phyloP scores from a whole-genome alignment of 1,140 invertebrate genomes.

The Drosophila dunni region DNA sequence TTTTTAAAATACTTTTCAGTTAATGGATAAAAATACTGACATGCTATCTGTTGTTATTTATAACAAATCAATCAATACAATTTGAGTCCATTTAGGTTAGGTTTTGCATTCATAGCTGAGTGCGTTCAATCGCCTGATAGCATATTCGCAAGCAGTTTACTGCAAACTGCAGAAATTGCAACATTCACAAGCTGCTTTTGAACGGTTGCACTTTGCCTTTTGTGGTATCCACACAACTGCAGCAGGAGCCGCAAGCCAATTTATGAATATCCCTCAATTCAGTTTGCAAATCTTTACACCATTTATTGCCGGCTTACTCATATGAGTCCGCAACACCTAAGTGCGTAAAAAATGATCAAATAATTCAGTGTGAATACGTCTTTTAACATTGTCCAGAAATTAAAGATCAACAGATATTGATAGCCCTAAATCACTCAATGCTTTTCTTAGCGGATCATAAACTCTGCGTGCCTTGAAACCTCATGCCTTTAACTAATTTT shows the following conservation, averaged over 20 bases:
- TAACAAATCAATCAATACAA: too few species aligned
- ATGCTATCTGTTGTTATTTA: too few species aligned
- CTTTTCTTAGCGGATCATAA: background rate
- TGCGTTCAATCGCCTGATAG: conserved; percentile 18
- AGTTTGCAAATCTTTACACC: background rate
- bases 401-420: too few species aligned
- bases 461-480: background rate
- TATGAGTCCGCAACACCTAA: background rate
- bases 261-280: conserved; percentile 26
- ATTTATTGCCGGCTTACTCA: conserved; percentile 7
- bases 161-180: conserved; percentile 31
- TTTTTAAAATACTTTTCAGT: too few species aligned
- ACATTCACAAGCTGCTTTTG: conserved; percentile 12
- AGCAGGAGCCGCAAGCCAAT: conserved; percentile 24
- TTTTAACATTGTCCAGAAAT: too few species aligned
- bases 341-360: too few species aligned
- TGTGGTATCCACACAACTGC: background rate
- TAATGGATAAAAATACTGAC: too few species aligned
- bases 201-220: conserved; percentile 21
- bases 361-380: too few species aligned
- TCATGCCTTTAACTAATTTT: too few species aligned
- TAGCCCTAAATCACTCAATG: too few species aligned
- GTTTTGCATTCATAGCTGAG: conserved; percentile 9
- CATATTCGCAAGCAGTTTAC: conserved; percentile 32
- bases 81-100: background rate